These are phyloP conservation scores for Acleris cristana DNA, from an alignment of 2,888 invertebrate genomes.

Conservation along the genomic window DNA sequence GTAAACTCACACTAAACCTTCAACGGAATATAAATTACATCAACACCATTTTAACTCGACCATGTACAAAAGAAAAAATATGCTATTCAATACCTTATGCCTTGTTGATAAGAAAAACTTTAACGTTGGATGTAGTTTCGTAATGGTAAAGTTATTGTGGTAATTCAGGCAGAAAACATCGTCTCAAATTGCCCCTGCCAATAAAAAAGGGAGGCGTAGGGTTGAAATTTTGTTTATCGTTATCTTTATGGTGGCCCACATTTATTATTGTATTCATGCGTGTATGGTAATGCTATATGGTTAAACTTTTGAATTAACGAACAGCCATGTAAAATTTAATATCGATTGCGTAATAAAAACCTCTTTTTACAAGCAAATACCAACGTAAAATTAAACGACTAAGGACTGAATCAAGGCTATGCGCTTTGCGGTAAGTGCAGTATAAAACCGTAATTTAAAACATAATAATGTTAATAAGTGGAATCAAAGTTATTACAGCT, in stretches of 20 bases:
- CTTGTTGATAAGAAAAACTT: slow-evolving; percentile 38
- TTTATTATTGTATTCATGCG: slow-evolving; percentile 77
- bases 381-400: background rate
- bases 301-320: slow-evolving; percentile 68
- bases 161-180: slow-evolving; percentile 73
- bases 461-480: too few relatives aligned
- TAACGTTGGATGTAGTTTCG: slow-evolving; percentile 37
- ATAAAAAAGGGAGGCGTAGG: slow-evolving; percentile 79
- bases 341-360: too few relatives aligned
- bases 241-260: slow-evolving; percentile 79
- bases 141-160: slow-evolving; percentile 47
- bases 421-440: too few relatives aligned
- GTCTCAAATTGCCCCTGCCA: slow-evolving; percentile 81
- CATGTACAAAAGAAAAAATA: slow-evolving; percentile 34
- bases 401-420: background rate
- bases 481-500: too few relatives aligned
- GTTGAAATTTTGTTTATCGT: slow-evolving; percentile 81
- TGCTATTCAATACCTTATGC: slow-evolving; percentile 47
- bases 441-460: too few relatives aligned
- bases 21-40: slow-evolving; percentile 79
- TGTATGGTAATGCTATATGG: slow-evolving; percentile 77
- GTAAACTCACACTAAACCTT: slow-evolving; percentile 80
- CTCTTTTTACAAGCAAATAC: background rate
- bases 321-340: slow-evolving; percentile 45
- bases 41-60: slow-evolving; percentile 51